Conservation (phyloP, 2,888 invertebrate species). For the Eumacrocentrus americanus region DNA sequence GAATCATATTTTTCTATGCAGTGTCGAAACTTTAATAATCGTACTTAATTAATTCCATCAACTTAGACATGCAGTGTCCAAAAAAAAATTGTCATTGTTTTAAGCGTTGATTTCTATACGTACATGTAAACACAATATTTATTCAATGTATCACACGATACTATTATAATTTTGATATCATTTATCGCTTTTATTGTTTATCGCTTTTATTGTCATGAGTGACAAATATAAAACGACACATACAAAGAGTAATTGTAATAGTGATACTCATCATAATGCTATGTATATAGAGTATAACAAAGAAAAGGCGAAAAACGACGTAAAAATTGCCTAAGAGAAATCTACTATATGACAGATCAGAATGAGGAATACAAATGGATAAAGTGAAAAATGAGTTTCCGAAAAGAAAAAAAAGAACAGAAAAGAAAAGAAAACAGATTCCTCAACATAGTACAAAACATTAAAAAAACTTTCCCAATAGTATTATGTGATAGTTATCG, state of each 20-base stretch:
- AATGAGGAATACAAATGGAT: slow-evolving; percentile 18
- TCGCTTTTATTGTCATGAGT: no score
- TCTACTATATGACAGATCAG: slow-evolving; percentile 2
- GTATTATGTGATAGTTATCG: slow-evolving; percentile 26
- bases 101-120: no score
- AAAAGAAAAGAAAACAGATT: slow-evolving; percentile 25
- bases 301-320: neutral
- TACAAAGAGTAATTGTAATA: slow-evolving; percentile 5
- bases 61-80: no score
- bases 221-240: neutral
- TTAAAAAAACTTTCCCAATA: slow-evolving; percentile 22
- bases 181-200: no score
- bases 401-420: slow-evolving; percentile 17
- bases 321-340: slow-evolving; percentile 19
- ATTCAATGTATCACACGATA: no score
- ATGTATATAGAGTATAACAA: slow-evolving; percentile 41
- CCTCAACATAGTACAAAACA: slow-evolving; percentile 30
- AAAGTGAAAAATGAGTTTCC: no score
- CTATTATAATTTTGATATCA: no score
- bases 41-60: no score
- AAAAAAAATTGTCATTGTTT: no score
- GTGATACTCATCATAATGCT: neutral
- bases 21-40: slow-evolving; percentile 45
- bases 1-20: slow-evolving; percentile 56
- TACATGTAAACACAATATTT: no score